Conservation (phyloP, 2,113 vertebrate genomes). For the Monopterus albus region DNA sequence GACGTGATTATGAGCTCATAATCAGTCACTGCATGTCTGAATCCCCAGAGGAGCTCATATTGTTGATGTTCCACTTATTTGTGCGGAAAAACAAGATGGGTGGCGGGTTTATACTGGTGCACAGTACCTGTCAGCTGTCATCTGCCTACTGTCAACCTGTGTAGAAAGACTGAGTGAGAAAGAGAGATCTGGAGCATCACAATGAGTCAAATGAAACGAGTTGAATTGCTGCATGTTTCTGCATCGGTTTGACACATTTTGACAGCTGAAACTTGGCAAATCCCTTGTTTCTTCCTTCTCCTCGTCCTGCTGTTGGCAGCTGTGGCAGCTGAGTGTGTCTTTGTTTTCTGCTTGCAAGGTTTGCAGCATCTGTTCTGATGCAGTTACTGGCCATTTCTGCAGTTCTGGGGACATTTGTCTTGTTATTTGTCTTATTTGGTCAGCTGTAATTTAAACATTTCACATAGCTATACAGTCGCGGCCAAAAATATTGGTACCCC, state of each 20-base stretch:
- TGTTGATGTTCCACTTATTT: conserved; percentile 27
- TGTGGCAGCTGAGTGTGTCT: conserved; percentile 33
- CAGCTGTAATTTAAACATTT: not conserved
- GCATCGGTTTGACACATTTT: conserved; percentile 49
- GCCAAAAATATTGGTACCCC: too few relatives aligned
- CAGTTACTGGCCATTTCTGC: not conserved
- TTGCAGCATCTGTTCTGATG: too few relatives aligned
- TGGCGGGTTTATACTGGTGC: conserved; percentile 16
- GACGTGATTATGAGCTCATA: not conserved
- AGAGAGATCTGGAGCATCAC: conserved; percentile 6
- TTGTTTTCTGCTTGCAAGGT: conserved; percentile 4
- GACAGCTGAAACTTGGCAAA: conserved; percentile 50
- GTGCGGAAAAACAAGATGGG: conserved; percentile 16
- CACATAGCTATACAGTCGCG: too few relatives aligned
- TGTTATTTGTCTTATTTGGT: not conserved
- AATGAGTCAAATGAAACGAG: conserved; percentile 31
- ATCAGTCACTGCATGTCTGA: not conserved
- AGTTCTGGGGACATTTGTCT: not conserved
- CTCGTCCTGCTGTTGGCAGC: conserved; percentile 36
- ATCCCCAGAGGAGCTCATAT: conserved; percentile 1
- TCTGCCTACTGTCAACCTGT: conserved; percentile 16
- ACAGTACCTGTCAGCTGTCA: conserved; percentile 22
- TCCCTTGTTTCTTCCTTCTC: conserved; percentile 46
- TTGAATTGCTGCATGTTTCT: conserved; percentile 20
- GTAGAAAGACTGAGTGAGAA: not conserved